These are phyloP conservation scores for Lagopus muta DNA, from an alignment of 2,113 vertebrate genomes.

Conservation along the genomic window DNA sequence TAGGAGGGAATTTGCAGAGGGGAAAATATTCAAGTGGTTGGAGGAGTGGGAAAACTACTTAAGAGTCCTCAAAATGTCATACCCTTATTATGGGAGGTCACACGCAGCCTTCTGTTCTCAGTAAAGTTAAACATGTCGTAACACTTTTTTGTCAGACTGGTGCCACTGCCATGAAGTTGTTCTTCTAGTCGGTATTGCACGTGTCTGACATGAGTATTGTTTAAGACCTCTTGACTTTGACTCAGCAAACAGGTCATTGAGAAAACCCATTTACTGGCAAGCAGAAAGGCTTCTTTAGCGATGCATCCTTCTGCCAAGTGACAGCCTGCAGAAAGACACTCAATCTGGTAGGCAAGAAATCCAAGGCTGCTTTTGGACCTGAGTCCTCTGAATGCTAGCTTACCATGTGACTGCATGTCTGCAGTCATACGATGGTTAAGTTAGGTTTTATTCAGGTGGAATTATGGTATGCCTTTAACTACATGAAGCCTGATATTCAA, in stretches of 20 bases:
- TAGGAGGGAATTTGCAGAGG: neutral
- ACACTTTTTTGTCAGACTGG: neutral
- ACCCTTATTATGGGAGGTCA: neutral
- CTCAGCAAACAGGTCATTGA: neutral
- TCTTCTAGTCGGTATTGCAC: neutral
- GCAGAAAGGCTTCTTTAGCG: neutral
- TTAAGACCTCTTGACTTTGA: neutral
- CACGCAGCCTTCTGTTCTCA: neutral
- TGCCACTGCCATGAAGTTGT: neutral
- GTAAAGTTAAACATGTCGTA: neutral
- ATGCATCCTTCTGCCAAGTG: neutral
- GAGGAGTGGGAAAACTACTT: neutral
- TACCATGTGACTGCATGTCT: neutral
- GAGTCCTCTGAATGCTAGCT: neutral
- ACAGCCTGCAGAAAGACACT: neutral
- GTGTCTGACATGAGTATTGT: neutral
- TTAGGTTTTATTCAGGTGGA: neutral
- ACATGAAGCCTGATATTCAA: neutral
- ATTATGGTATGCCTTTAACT: neutral
- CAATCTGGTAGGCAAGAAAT: neutral
- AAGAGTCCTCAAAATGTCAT: neutral
- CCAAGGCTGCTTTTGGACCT: neutral
- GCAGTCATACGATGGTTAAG: neutral
- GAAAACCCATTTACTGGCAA: neutral
- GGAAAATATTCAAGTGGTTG: neutral